Percentiles rank a stretch among this genome's conserved stretches.
phyloP scores from a whole-genome alignment of 2,113 vertebrate genomes.

The Platysteira castanea region DNA sequence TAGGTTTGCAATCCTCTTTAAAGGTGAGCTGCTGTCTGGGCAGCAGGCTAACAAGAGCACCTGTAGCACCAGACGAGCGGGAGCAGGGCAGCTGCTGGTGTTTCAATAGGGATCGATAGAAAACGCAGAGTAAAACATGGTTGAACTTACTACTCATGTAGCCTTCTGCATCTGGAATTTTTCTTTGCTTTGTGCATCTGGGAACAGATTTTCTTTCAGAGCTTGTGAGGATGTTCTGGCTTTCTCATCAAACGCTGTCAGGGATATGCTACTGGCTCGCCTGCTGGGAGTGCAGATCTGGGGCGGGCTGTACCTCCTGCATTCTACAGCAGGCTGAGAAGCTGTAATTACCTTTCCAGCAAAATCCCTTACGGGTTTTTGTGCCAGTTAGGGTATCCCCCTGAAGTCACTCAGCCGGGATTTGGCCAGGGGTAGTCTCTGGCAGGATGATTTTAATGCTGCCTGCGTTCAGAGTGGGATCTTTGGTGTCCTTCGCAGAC shows the following conservation, averaged over 20 bases:
- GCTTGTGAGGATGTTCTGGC: neutral
- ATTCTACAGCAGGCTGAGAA: neutral
- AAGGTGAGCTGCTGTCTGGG: neutral
- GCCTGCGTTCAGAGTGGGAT: neutral
- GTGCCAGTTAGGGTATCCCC: neutral
- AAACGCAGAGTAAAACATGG: neutral
- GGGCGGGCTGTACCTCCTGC: neutral
- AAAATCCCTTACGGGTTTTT: neutral
- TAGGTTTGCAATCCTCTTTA: neutral
- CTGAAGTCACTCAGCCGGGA: neutral
- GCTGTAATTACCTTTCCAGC: neutral
- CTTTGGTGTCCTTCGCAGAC: neutral
- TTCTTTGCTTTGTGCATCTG: neutral
- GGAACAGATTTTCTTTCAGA: neutral
- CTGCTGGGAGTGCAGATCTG: neutral
- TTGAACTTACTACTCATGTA: neutral
- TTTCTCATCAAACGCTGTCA: neutral
- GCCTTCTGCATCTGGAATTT: neutral
- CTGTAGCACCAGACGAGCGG: fast-evolving
- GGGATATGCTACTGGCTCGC: fast-evolving
- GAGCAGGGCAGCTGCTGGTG: neutral
- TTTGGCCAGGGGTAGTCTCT: neutral
- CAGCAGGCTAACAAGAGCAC: neutral
- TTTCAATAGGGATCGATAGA: neutral
- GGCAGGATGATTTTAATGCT: neutral